Evolutionary conservation across 2,888 invertebrate species (phyloP).

Genomic region (Chrysomela aeneicollis): DNA sequence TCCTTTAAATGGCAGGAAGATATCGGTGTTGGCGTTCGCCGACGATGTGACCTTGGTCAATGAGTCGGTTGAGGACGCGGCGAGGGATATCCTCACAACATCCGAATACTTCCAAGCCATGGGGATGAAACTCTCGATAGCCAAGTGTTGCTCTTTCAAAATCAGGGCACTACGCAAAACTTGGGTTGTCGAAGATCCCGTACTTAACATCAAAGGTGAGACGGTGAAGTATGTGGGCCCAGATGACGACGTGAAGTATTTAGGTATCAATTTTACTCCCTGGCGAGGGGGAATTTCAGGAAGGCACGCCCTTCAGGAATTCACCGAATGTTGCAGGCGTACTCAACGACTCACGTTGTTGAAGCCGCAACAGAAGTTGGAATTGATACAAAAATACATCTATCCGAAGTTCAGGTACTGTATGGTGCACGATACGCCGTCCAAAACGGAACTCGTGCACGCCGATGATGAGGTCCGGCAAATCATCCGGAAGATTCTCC

Average conservation of each 20-base stretch:
- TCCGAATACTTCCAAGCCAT: slow-evolving; percentile 40
- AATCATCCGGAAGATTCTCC: slow-evolving; percentile 3
- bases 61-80: slow-evolving; percentile 27
- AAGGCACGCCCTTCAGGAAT: not conserved
- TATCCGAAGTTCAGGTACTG: not conserved
- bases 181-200: slow-evolving; percentile 47
- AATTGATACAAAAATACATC: not conserved
- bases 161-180: slow-evolving; percentile 28
- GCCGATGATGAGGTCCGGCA: not conserved
- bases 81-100: not conserved
- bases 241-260: slow-evolving; percentile 47
- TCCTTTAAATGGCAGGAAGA: not conserved
- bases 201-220: slow-evolving; percentile 34
- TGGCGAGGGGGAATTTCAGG: slow-evolving; percentile 17
- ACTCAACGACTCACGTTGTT: slow-evolving; percentile 12
- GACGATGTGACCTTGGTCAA: slow-evolving; percentile 53
- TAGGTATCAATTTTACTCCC: slow-evolving; percentile 37
- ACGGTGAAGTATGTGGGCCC: slow-evolving; percentile 35
- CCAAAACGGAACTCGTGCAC: not conserved
- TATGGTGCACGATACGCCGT: not conserved
- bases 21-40: slow-evolving; percentile 54
- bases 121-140: slow-evolving; percentile 37
- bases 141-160: slow-evolving; percentile 26
- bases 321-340: not conserved
- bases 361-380: slow-evolving; percentile 4